Base-by-base conservation (phyloP, 1,140 invertebrate species). In the Diorhabda carinulata region DNA sequence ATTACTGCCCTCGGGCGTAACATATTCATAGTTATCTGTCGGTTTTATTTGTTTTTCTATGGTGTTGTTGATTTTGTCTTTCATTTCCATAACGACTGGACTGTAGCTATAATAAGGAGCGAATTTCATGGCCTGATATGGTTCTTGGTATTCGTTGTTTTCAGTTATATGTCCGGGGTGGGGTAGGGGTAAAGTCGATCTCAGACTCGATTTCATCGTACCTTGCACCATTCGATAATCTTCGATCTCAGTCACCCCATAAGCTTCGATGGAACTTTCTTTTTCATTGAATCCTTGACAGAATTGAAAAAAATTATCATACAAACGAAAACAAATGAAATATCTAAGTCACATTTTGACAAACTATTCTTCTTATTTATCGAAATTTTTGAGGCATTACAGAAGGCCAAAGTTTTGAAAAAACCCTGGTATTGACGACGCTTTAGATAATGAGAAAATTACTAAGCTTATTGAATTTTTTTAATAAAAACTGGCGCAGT, bases 31-130 rank as follows among this genome's bases (percentile, higher is more conserved):
- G 71, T 83, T 84, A 76, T 79, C 79, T 65, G n/a, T 25, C 8
- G 52, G 40, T 57, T 41, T 9, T 9, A 25, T 67, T 47, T 64
- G 72, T 59, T 88, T 87, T 72, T 77, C 76, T 47, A 70, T 70
- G 70, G 72, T 75, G 64, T 83, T 83, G 61, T 84, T 82, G 76
- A 86, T 82, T 77, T 88, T 86, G 78, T 90, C 88, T 77, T 89
- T 86, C 88, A 91, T 90, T 80, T 91, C 90, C 83, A 91, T 87
- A 74, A 91, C 85, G 41, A 92, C 89, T 6, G 90, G 89, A 77
- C 90, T 91, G 80, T 92, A 92, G 76, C 88, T 90, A 77, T 91
- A 92, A 78, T 91, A 92, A 2, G 90, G 90, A 2, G 90, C 88
- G 76, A 89, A 91, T 74, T 89, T 89, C 64, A 91, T 82, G 0